phyloP scores from a whole-genome alignment of 92 coral and sea anemone genomes.

The Metridium senile region DNA sequence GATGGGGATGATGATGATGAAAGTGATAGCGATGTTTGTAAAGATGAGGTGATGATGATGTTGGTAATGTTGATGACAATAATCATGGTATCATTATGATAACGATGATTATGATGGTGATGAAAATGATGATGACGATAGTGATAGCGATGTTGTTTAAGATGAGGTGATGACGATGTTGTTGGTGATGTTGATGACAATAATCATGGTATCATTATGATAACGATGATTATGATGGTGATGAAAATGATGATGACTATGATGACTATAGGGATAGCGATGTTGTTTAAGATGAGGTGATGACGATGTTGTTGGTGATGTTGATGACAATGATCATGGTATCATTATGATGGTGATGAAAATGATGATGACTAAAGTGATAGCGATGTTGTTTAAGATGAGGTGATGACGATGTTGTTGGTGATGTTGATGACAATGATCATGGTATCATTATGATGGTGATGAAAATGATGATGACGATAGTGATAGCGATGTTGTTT shows the following conservation, averaged over 20 bases:
- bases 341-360: background rate
- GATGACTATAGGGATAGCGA: background rate
- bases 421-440: background rate
- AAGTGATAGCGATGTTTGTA: background rate
- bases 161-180: background rate
- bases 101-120: background rate
- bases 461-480: background rate
- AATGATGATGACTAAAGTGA: background rate
- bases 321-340: no score
- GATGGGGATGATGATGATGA: background rate
- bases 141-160: background rate
- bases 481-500: no score
- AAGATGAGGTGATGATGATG: background rate
- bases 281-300: no score
- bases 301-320: background rate
- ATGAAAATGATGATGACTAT: background rate
- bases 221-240: background rate
- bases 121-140: background rate
- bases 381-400: background rate
- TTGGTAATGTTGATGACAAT: background rate
- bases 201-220: background rate
- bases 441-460: background rate
- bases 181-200: background rate
- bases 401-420: background rate
- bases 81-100: background rate